Evolutionary conservation across 1,140 invertebrate species (phyloP), one percentile per base, ranked within the genome.

Genomic region (Gryllus bimaculatus): DNA sequence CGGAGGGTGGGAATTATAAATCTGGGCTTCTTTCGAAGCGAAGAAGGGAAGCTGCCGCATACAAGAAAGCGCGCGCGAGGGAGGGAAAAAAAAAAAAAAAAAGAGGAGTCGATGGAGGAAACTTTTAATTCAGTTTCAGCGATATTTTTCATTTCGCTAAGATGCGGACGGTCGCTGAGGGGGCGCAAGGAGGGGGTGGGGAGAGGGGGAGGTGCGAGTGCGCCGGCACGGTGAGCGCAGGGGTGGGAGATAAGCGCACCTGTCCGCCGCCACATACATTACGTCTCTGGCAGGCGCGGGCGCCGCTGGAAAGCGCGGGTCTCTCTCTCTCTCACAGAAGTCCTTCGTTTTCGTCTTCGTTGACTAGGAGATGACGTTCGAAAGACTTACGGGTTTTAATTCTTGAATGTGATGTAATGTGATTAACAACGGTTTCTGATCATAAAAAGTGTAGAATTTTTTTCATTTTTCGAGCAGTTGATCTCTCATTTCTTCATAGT

Each of bases 131-230:
- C 54, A 66, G 54, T 66, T 66, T 66, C 54, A 66, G 54, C 54
- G 54, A 66, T 66, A 66, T 66, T 66, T 66, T 66, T 66, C 54
- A 66, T 66, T 66, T 66, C 54, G 54, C 54, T 66, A 66, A 66
- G 54, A 66, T 66, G 54, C 54, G 54, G 54, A 66, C 54, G 54
- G 10, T 66, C 54, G 54, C 18, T 13, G 18, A 1, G 54, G 10
- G 54, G 18, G 54, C 10, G 7, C 18, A 18, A 7, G 54, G 54
- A 13, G 54, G 10, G 10, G 10, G 54, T 18, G 54, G 54, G 7
- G 3, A 13, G 54, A 7, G 54, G 54, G 54, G 54, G 54, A 18
- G 54, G 54, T 10, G 18, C 10, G 54, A 66, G 54, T 2, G 10
- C 54, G 54, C 7, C 54, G 10, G 10, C 18, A 66, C 10, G 54